Evolutionary conservation across 2,888 invertebrate species (phyloP).

Genomic region (Ochropacha duplaris): DNA sequence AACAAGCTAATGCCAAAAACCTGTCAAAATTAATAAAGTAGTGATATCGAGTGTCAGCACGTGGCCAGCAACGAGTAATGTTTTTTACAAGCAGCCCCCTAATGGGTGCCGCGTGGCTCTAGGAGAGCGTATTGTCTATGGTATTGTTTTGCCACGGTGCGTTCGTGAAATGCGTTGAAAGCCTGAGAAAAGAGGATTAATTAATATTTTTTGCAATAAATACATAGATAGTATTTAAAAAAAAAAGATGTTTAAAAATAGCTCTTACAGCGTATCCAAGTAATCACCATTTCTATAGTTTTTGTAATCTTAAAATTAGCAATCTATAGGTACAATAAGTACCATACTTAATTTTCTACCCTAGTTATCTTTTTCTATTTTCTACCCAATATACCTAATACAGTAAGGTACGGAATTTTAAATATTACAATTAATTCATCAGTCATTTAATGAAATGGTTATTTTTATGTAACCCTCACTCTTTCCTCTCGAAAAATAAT

Average conservation of each 20-base stretch:
- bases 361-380: too few species aligned
- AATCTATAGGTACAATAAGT: too few species aligned
- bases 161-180: neutral
- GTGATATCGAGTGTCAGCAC: slow-evolving; percentile 70
- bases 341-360: too few species aligned
- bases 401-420: too few species aligned
- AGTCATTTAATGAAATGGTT: too few species aligned
- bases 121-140: slow-evolving; percentile 53
- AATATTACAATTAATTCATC: too few species aligned
- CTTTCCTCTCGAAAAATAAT: neutral
- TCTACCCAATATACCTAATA: too few species aligned
- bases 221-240: neutral
- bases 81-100: slow-evolving; percentile 55
- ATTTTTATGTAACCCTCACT: neutral
- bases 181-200: neutral
- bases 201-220: neutral
- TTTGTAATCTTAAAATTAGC: too few species aligned
- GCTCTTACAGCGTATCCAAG: too few species aligned
- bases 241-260: too few species aligned
- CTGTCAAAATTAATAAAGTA: slow-evolving; percentile 72
- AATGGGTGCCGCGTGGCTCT: slow-evolving; percentile 70
- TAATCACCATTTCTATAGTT: too few species aligned
- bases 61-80: slow-evolving; percentile 47
- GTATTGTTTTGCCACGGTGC: neutral
- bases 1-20: slow-evolving; percentile 60